Conservation (phyloP, 2,113 vertebrate species). For the Chinchilla lanigera region DNA sequence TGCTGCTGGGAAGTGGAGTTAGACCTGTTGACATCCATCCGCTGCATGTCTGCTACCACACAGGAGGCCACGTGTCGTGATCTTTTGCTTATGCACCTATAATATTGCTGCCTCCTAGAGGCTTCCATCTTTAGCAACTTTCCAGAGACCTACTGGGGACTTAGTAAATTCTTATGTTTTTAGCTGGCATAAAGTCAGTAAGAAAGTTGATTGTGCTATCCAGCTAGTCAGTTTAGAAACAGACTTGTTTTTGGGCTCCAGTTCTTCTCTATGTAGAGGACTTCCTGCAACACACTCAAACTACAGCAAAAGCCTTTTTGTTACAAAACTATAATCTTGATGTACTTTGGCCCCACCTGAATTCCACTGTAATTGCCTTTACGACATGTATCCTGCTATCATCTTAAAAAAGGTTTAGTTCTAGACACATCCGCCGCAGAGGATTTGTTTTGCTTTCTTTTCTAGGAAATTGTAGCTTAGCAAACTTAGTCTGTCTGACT, state of each 20-base stretch:
- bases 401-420: neutral
- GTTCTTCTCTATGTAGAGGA: neutral
- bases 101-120: neutral
- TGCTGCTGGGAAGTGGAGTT: neutral
- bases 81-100: neutral
- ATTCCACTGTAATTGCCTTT: conserved; percentile 81
- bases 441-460: conserved; percentile 73
- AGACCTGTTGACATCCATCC: neutral
- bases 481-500: conserved; percentile 64
- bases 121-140: neutral
- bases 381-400: conserved; percentile 53
- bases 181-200: neutral
- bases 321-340: conserved; percentile 63
- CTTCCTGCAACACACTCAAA: conserved; percentile 43
- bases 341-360: conserved; percentile 44
- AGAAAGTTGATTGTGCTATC: conserved; percentile 26
- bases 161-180: neutral
- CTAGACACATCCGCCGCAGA: conserved; percentile 71
- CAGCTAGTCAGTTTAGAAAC: conserved; percentile 32
- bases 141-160: neutral
- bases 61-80: neutral
- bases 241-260: conserved; percentile 24
- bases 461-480: conserved; percentile 78
- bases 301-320: conserved; percentile 50
- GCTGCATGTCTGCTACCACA: neutral